Base-by-base conservation (phyloP, 2,797 vertebrate genomes). In the Psittacula derbiana region DNA sequence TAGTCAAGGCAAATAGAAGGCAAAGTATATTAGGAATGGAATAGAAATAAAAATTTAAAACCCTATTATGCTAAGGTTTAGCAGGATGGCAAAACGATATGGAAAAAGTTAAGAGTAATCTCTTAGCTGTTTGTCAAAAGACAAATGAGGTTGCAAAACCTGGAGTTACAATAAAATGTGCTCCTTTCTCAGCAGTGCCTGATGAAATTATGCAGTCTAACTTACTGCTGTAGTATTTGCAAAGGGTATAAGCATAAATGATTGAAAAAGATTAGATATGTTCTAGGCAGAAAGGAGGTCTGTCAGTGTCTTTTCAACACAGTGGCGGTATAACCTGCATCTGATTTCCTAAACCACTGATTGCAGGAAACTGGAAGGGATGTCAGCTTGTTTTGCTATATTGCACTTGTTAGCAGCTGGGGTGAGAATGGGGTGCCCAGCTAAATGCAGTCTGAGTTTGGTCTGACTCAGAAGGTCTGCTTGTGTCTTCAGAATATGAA, bases 381-480 rank as follows among this genome's bases (percentile, higher is more conserved):
- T 46, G 11, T 72, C 16, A 9, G 24, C 10, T 76, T 72, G 7
- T 82, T 5, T 6, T 30, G 1, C 18, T 40, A 3, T 5, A 27
- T 3, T 7, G 16, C 1, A 2, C 4, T 78, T 50, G n/a, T 40
- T 55, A 4, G 12, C 83, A 78, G n/a, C 23, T 1, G 1, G 11
- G 12, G 4, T 71, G n/a, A 50, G n/a, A 65, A 31, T 5, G 23
- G 36, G 18, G 5, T 33, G 24, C 8, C 47, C 36, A 28, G 28
- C 28, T 52, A 24, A 52, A 40, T 6, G 10, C 12, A 2, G 23
- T 58, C 33, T 36, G 33, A 36, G 57, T 41, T 71, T 47, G 27
- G 7, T 52, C 71, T 61, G 41, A 52, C 38, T 66, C 1, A 0
- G 49, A 33, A 78, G 4, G 9, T 62, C 57, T 58, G 27, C 38